Conservation (phyloP, 1,140 invertebrate species). For the Lerema accius region DNA sequence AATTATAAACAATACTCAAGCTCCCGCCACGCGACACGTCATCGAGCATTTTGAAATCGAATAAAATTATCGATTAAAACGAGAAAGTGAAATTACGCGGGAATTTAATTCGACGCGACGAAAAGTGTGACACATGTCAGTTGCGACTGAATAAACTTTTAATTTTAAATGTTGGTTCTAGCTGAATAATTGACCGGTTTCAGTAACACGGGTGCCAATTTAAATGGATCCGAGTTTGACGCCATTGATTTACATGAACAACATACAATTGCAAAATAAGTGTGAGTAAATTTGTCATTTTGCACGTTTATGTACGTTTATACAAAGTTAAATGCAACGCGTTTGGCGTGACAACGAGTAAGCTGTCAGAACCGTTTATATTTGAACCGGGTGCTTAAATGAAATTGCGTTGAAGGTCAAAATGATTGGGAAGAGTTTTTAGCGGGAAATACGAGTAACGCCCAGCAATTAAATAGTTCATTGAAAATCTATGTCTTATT, state of each 20-base stretch:
- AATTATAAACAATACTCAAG: no score
- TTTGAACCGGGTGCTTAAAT: neutral
- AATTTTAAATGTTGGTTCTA: conserved; percentile 23
- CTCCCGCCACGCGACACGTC: conserved; percentile 38
- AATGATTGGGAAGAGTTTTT: no score
- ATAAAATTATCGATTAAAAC: conserved; percentile 42
- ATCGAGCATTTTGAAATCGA: conserved; percentile 48
- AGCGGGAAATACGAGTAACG: no score
- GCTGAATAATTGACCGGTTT: neutral
- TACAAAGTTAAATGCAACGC: no score
- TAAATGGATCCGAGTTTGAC: neutral
- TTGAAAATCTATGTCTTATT: no score
- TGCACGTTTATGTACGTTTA: neutral
- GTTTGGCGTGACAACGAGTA: neutral
- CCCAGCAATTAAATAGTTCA: no score
- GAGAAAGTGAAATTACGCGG: conserved; percentile 50
- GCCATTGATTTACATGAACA: neutral
- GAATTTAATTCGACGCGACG: conserved; percentile 49
- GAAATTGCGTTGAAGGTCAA: no score
- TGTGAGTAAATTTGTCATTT: neutral
- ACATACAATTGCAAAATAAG: no score
- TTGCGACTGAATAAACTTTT: conserved; percentile 41
- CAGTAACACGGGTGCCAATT: conserved; percentile 1
- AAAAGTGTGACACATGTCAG: conserved; percentile 40
- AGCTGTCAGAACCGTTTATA: neutral